Base-by-base conservation (phyloP, 1,140 invertebrate species). In the Sinella curviseta region DNA sequence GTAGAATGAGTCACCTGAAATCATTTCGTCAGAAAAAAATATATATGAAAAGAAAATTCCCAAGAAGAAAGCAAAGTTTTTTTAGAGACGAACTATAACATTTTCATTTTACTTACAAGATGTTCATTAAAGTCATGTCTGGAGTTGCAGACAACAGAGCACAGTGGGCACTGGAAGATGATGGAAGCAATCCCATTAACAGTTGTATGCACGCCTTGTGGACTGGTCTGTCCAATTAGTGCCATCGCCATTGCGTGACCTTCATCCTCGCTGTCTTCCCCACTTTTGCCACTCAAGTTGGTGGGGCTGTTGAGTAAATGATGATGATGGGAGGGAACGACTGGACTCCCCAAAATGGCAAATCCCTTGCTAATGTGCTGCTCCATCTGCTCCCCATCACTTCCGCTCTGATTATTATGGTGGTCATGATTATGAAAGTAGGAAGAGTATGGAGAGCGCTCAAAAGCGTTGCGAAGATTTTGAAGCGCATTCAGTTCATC, bases 51-150 rank as follows among this genome's bases (percentile, higher is more conserved):
- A 60, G 35, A 34, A 74, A 74, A 31, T 35, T 16, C 35, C n/a
- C n/a, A n/a, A n/a, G n/a, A n/a, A n/a, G n/a, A n/a, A n/a, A n/a
- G n/a, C n/a, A n/a, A n/a, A n/a, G n/a, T n/a, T n/a, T n/a, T n/a
- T n/a, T n/a, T 67, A 48, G 39, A 48, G 39, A 48, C 4, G 17
- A 48, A 48, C 39, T 8, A 48, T 35, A 34, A 67, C 17, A 8
- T 26, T 8, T 17, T 2, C 33, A 20, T 26, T 0, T 1, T 31
- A 76, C 57, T 83, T 79, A 83, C 82, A 70, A 84, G 78, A 77
- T 84, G 83, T 65, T 84, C 83, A 48, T 84, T 84, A 70, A 84
- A 84, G 26, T 79, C 67, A 79, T 84, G 83, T 1, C 83, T 48
- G 3, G 76, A 79, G 57, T 77, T 82, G 67, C 80, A 84, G n/a